A percentile compares a stretch with the other conserved stretches of the same genome.
These are phyloP conservation scores for Crambe crambe DNA, from an alignment of 37 sponge, comb jelly and placozoan species.

Conservation along the genomic window DNA sequence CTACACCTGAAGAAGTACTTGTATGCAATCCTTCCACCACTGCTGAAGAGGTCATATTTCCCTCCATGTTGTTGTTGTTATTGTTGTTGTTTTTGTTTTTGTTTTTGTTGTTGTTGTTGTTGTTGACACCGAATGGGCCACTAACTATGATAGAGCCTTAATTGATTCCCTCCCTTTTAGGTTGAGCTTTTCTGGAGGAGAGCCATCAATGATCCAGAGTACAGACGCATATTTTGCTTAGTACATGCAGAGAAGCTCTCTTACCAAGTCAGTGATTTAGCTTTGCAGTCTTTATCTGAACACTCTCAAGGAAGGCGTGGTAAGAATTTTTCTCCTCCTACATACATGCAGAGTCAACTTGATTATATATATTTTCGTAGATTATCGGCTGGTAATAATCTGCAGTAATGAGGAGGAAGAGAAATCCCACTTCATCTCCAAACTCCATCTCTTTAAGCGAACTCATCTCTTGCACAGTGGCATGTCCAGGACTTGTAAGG, in stretches of 20 bases:
- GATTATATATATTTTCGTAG: constrained; percentile 10
- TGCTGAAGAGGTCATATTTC: constrained; percentile 62
- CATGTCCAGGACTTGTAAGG: neutral
- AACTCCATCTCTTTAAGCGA: constrained; percentile 28
- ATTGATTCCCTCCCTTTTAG: constrained; percentile 11
- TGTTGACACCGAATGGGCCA: neutral
- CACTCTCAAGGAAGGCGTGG: constrained; percentile 31
- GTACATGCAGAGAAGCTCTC: constrained; percentile 74
- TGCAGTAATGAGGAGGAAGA: constrained; percentile 71
- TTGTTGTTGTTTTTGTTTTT: neutral
- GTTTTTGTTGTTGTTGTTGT: neutral
- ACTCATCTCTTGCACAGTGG: neutral
- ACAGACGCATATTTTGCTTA: constrained; percentile 61
- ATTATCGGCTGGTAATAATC: constrained; percentile 61
- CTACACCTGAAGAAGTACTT: constrained; percentile 70
- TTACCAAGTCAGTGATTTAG: constrained; percentile 62
- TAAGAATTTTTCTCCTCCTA: constrained; percentile 4
- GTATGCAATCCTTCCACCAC: constrained; percentile 58
- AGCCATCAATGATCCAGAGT: constrained; percentile 62
- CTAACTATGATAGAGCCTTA: neutral
- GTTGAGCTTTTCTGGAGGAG: constrained; percentile 71
- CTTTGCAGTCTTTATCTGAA: constrained; percentile 32
- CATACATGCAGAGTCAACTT: neutral
- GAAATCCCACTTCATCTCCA: constrained; percentile 54
- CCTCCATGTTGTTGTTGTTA: neutral